Conservation (phyloP, 2,113 vertebrate genomes). For the Murina feae region DNA sequence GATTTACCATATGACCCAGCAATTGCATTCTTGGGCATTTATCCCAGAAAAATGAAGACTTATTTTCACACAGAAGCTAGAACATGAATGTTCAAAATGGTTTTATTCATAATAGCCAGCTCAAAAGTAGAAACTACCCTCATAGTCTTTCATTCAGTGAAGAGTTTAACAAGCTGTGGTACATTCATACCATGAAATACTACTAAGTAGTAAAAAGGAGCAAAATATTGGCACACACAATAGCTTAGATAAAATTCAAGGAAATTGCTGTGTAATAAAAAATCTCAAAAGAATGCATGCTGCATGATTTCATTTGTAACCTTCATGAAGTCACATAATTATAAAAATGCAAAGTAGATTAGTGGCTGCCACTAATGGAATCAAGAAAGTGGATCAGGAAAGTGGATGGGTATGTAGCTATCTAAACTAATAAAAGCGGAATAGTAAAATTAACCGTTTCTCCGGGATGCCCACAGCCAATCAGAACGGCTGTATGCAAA, state of each 20-base stretch:
- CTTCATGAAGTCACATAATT: neutral
- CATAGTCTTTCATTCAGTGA: neutral
- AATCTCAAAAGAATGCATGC: neutral
- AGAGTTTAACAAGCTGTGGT: neutral
- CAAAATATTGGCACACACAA: neutral
- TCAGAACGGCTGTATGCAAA: too few relatives aligned
- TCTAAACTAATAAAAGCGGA: too few relatives aligned
- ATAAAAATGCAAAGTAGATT: neutral
- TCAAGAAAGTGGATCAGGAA: neutral
- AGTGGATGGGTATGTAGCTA: neutral
- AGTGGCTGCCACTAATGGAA: neutral
- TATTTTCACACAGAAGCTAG: conserved; percentile 31
- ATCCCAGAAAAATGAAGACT: conserved; percentile 24
- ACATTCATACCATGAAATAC: neutral
- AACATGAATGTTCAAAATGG: neutral
- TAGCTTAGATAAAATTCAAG: neutral
- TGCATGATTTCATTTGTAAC: neutral
- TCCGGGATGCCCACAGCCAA: too few relatives aligned
- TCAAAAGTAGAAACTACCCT: neutral
- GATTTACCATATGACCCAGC: neutral
- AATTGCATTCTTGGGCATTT: conserved; percentile 22
- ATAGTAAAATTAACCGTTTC: too few relatives aligned
- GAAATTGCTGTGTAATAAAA: neutral
- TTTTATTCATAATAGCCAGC: neutral
- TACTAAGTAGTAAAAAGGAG: neutral